Base-by-base conservation (phyloP, 1,140 invertebrate species). In the Hirudo medicinalis region DNA sequence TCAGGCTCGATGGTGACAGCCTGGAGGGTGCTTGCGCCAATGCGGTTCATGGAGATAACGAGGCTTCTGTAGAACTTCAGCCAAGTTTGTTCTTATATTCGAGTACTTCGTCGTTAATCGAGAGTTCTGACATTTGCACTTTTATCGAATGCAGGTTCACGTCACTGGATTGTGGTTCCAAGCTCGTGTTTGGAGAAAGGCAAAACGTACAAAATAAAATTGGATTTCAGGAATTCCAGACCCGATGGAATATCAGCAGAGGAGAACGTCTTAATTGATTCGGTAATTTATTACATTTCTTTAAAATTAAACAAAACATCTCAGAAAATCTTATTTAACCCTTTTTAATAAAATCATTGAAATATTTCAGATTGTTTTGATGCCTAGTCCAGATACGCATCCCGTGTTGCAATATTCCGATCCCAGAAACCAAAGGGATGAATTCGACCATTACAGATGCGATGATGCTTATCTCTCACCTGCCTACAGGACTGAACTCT, bases 261-360 rank as follows among this genome's bases (percentile, higher is more conserved):
- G 29, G 90, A 91, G 2, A 89, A 90, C 2, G 88, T 95, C 73
- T 84, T 97, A n/a, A 89, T 99, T 71, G 96, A 99, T 84, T 97
- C 95, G 22, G 90, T 90, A 83, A 83, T 83, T 49, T 5, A 49
- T 49, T 49, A 8, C 43, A 49, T 15, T 49, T 11, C 11, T 49
- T 49, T 0, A 5, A 15, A 49, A 49, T 49, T 49, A 5, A 22
- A 63, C 22, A 19, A 63, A 25, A 25, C 19, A 63, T 63, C 17
- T n/a, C 22, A 25, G 29, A 63, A 25, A 63, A 63, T 63, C 29
- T 25, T 63, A 6, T 22, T 63, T 63, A 19, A 22, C 6, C 13
- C 17, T 63, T 13, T 25, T 6, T 6, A n/a, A 25, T n/a, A 13
- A 15, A 20, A 63, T 63, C 9, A 32, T 63, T 20, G 29, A 29